Evolutionary conservation across 2,113 vertebrate genomes (phyloP).

Genomic region (Oreochromis tanganicae): DNA sequence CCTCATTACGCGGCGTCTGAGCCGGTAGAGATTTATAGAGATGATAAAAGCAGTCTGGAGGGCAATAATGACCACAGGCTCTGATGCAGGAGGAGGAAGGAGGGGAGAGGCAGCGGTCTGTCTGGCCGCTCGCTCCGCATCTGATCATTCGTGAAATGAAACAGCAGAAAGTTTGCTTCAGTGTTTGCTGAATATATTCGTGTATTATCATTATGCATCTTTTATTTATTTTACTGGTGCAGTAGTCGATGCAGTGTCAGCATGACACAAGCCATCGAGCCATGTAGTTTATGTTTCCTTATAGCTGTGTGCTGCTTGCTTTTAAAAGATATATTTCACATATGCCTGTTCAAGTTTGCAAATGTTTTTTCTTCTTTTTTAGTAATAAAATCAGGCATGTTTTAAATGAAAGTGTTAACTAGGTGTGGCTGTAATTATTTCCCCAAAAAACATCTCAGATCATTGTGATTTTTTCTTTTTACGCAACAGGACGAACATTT

Average conservation of each 20-base stretch:
- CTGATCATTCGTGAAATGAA: neutral
- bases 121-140: neutral
- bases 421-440: neutral
- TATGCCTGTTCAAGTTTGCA: neutral
- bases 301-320: neutral
- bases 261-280: neutral
- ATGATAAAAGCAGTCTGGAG: conserved; percentile 68
- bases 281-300: neutral
- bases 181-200: neutral
- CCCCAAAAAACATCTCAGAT: neutral
- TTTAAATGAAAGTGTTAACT: neutral
- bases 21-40: conserved; percentile 64
- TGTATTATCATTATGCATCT: neutral
- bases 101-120: neutral
- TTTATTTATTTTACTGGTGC: neutral
- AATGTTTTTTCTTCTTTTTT: neutral
- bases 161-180: neutral
- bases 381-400: neutral
- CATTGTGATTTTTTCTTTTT: neutral
- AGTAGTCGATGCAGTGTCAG: neutral
- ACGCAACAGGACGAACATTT: neutral
- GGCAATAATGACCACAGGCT: conserved; percentile 52
- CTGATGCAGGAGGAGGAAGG: conserved; percentile 10
- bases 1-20: conserved; percentile 58
- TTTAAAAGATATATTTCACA: neutral